Evolutionary conservation across 2,888 invertebrate genomes (phyloP), one percentile per base, ranked within the genome.

Genomic region (Scotopteryx bipunctaria): DNA sequence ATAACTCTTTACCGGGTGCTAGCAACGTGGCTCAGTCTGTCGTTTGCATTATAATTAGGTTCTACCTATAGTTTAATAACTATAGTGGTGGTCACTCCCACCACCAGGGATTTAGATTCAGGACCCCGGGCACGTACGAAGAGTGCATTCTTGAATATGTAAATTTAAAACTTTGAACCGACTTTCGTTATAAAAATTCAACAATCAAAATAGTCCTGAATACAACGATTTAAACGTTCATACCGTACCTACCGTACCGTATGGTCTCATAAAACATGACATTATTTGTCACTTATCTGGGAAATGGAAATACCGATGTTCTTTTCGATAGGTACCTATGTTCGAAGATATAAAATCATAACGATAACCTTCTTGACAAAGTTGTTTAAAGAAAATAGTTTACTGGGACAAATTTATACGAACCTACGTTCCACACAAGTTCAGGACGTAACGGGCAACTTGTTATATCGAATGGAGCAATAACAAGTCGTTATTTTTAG

Each of bases 401-500:
- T 41, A 36, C 48, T 45, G 49, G 31, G 33, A 41, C 38, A 45
- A 43, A 45, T n/a, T n/a, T n/a, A n/a, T 32, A 48, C 55, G 55
- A 32, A 32, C 48, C 48, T 41, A 54, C 49, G 25, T 50, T 56
- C 44, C 55, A 52, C 50, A 49, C 37, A 52, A 59, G 59, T 25
- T 45, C 51, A 52, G 53, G 50, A 55, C 49, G 52, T 55, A 57
- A 62, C 56, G 42, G 59, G 53, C 55, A 52, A 62, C 53, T 59
- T 61, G 52, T 59, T 62, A 56, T 47, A 50, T 41, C 44, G 33
- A 59, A 62, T 56, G 54, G 53, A 59, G 54, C 51, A 59, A 62
- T 59, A 62, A 53, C 50, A 56, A 56, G 49, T 58, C 54, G 47
- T 62, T 62, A 59, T n/a, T n/a, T n/a, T n/a, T n/a, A n/a, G n/a